phyloP scores from a whole-genome alignment of 2,113 vertebrate genomes.

The Cygnus atratus region DNA sequence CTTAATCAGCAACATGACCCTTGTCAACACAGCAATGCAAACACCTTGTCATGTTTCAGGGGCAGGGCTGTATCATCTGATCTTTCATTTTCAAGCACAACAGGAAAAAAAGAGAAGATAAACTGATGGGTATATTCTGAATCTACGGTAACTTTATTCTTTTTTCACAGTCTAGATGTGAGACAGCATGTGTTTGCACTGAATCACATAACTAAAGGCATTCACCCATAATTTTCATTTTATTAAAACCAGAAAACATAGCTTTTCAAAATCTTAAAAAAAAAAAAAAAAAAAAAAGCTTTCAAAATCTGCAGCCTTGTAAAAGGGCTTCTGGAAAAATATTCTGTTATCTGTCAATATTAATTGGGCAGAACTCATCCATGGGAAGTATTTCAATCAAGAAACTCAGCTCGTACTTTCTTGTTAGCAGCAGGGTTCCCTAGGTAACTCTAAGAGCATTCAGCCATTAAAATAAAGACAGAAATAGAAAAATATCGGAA shows the following conservation, averaged over 20 bases:
- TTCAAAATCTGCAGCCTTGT: not conserved
- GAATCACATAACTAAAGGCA: not conserved
- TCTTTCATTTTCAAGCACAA: not conserved
- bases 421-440: not conserved
- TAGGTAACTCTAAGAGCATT: not conserved
- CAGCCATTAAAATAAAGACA: not conserved
- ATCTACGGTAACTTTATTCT: not conserved
- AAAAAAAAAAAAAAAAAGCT: not conserved
- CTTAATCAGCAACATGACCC: not conserved
- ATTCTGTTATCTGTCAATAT: not conserved
- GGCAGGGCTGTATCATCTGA: not conserved
- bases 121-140: not conserved
- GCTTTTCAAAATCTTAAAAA: not conserved
- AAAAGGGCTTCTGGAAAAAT: not conserved
- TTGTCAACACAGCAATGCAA: not conserved
- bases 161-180: not conserved
- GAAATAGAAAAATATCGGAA: not conserved
- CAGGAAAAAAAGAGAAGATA: not conserved
- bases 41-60: not conserved
- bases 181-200: not conserved
- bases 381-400: not conserved
- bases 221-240: not conserved
- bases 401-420: not conserved
- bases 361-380: not conserved
- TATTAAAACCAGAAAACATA: not conserved